Percentiles rank a stretch among this genome's conserved stretches.
Evolutionary conservation across 2,797 vertebrate genomes (phyloP).

Genomic region (Pipistrellus nathusii): DNA sequence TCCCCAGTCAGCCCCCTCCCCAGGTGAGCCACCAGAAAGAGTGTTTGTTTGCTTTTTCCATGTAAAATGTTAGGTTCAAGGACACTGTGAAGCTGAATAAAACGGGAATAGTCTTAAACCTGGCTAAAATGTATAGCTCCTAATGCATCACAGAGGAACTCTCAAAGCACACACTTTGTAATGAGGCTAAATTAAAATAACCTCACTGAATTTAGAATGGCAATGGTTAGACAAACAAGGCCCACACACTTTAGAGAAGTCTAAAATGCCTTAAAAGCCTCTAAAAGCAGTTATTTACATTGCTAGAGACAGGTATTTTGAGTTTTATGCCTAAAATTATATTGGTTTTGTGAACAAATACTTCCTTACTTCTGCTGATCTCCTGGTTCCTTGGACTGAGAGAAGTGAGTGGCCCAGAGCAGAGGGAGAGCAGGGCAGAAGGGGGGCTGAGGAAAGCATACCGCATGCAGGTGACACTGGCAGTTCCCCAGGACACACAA

Average conservation of each 20-base stretch:
- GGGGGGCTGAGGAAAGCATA: neutral
- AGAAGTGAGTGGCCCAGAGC: neutral
- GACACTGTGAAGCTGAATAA: neutral
- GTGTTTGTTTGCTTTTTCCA: neutral
- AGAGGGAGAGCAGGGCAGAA: neutral
- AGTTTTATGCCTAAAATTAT: neutral
- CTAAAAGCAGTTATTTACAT: neutral
- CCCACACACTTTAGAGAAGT: neutral
- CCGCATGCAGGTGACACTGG: accelerated
- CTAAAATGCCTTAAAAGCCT: neutral
- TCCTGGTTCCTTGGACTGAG: neutral
- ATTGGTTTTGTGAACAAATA: constrained; percentile 7
- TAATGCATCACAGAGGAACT: neutral
- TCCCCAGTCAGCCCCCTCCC: neutral
- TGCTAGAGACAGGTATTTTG: constrained; percentile 40
- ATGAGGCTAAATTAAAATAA: constrained; percentile 29
- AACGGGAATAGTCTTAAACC: neutral
- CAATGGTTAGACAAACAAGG: constrained; percentile 40
- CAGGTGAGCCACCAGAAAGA: neutral
- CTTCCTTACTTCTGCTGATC: neutral
- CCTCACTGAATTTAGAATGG: constrained; percentile 20
- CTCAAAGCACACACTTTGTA: neutral
- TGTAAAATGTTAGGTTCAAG: neutral
- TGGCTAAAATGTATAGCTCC: neutral
- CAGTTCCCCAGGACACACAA: neutral